Base-by-base conservation (phyloP, 2,797 vertebrate species). In the Sebastes nivosus region DNA sequence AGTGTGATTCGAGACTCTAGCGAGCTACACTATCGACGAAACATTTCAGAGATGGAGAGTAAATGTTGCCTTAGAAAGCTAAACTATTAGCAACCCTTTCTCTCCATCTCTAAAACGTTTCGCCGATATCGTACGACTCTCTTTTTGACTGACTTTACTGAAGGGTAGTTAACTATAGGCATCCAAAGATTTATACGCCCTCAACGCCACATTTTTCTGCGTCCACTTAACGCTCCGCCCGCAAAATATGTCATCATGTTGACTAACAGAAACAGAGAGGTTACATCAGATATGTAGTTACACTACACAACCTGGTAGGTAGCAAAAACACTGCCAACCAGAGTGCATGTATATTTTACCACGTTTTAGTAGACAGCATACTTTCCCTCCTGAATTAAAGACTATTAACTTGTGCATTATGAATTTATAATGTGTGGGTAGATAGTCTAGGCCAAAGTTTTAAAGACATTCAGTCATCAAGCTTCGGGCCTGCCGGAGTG, bases 241-340 rank as follows among this genome's bases (percentile, higher is more conserved):
- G 25, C 25, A 27, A 0, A 42, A 42, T 42, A 42, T 0, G 0
- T 42, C 38, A 42, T 42, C 38, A 42, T 36, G 34, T 36, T 36
- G 1, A 36, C 4, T 36, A 36, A 36, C 11, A 36, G 34, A 12
- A 36, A 36, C 25, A 25, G 34, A 82, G 73, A 77, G 18, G 27
- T 72, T 60, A 34, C 55, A 75, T 22, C n/a, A 83, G 81, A 76
- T 34, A 74, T 69, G 27, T 29, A 72, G 30, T 54, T 13, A 13
- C 25, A 83, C 30, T 9, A 50, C 14, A 38, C 12, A 9, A 55
- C 22, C 68, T 34, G 30, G 30, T 36, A 61, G 61, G 61, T 30
- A 74, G 25, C 20, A 78, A 54, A 68, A 67, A 80, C 20, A 18
- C 46, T 27, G 20, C n/a, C 11, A 20, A 12, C n/a, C 22, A 52